phyloP scores from a whole-genome alignment of 2,888 invertebrate species.

The Scrobipalpa costella region DNA sequence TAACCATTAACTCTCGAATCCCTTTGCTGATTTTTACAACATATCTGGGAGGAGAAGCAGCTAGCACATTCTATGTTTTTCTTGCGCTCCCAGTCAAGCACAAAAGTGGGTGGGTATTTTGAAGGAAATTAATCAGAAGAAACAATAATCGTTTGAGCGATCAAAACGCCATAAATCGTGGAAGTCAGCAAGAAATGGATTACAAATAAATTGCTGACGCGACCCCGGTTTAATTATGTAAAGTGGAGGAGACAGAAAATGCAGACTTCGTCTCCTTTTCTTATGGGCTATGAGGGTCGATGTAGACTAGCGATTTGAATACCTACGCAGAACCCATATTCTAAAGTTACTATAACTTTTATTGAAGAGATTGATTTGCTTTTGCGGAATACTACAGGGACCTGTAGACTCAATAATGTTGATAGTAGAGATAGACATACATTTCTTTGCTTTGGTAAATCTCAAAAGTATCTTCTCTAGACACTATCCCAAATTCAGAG shows the following conservation, averaged over 20 bases:
- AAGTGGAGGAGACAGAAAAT: conserved; percentile 27
- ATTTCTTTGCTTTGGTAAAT: too few relatives aligned
- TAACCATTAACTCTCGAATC: too few relatives aligned
- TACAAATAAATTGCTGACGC: conserved; percentile 38
- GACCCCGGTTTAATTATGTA: conserved; percentile 28
- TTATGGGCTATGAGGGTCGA: conserved; percentile 6
- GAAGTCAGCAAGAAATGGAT: conserved; percentile 45
- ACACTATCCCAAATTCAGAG: too few relatives aligned
- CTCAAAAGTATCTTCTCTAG: too few relatives aligned
- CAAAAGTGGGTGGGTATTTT: not conserved
- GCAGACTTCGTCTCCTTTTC: conserved; percentile 29
- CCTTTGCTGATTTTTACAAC: too few relatives aligned
- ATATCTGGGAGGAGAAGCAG: too few relatives aligned
- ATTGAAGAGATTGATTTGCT: not conserved
- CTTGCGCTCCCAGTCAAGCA: too few relatives aligned
- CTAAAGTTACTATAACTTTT: not conserved
- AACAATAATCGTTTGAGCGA: conserved; percentile 22
- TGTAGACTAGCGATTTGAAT: conserved; percentile 19
- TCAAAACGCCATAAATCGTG: conserved; percentile 38
- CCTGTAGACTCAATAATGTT: too few relatives aligned
- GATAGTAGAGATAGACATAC: too few relatives aligned
- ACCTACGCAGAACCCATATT: not conserved
- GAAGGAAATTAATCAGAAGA: not conserved
- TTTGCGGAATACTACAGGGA: too few relatives aligned
- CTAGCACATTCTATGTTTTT: too few relatives aligned